Evolutionary conservation across 2,113 vertebrate genomes (phyloP).

Genomic region (Taxidea taxus): DNA sequence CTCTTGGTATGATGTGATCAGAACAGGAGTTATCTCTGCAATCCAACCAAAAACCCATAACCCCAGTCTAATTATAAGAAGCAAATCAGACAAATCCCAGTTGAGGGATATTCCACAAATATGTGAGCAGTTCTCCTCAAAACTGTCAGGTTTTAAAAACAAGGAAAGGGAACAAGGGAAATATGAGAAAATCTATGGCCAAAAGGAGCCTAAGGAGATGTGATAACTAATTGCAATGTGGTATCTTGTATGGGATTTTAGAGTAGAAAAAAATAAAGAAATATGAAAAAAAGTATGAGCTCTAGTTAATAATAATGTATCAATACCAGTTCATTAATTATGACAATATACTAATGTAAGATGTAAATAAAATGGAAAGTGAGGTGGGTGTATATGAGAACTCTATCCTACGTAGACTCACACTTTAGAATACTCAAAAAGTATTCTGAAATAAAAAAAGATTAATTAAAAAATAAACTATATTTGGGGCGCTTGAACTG

Average conservation of each 20-base stretch:
- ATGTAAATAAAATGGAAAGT: not conserved
- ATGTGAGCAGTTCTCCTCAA: not conserved
- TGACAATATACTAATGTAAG: not conserved
- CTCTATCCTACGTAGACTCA: not conserved
- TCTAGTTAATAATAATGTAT: not conserved
- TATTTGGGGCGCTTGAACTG: not conserved
- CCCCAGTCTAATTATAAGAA: not conserved
- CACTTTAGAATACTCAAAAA: not conserved
- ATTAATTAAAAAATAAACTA: not conserved
- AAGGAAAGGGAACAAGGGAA: not conserved
- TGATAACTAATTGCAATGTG: not conserved
- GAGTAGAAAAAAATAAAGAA: not conserved
- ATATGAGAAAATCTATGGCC: not conserved
- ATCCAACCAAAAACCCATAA: not conserved
- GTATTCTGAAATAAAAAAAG: not conserved
- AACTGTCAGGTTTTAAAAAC: not conserved
- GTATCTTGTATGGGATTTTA: not conserved
- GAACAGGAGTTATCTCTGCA: not conserved
- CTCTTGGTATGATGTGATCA: not conserved
- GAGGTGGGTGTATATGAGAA: not conserved
- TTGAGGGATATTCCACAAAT: not conserved
- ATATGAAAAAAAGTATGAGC: not conserved
- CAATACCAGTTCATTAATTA: not conserved
- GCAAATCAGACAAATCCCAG: not conserved
- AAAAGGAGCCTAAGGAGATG: not conserved